Conservation (phyloP, 2,797 vertebrate species). For the Rhynchotus rufescens region DNA sequence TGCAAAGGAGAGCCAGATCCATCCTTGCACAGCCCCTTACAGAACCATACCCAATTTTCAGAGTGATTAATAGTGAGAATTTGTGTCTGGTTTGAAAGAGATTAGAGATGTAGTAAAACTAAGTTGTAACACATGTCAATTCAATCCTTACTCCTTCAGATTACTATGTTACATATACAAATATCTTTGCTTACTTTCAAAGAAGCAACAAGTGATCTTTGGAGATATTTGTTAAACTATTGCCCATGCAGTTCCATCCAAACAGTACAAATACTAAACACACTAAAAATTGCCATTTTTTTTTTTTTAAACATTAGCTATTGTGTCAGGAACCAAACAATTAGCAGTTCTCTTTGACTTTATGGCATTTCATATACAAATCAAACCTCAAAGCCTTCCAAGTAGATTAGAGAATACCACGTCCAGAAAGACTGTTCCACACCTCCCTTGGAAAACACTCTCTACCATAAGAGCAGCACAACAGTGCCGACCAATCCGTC, state of each 20-base stretch:
- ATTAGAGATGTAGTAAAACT: background rate
- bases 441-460: background rate
- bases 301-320: background rate
- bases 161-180: background rate
- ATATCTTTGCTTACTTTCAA: background rate
- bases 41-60: background rate
- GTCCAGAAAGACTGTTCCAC: background rate
- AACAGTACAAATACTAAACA: background rate
- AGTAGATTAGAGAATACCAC: background rate
- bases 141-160: background rate
- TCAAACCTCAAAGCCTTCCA: background rate
- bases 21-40: background rate
- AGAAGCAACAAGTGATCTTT: background rate
- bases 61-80: background rate
- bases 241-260: background rate
- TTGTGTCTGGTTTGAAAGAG: background rate
- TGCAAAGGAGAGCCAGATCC: background rate
- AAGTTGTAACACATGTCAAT: background rate
- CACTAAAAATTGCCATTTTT: background rate
- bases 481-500: background rate
- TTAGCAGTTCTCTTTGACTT: background rate
- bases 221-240: background rate
- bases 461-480: background rate
- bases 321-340: background rate
- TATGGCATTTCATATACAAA: background rate